Percentiles rank a stretch among this genome's conserved stretches.
phyloP scores from a whole-genome alignment of 2,113 vertebrate genomes.

The Gnathonemus echidnorhynchus region DNA sequence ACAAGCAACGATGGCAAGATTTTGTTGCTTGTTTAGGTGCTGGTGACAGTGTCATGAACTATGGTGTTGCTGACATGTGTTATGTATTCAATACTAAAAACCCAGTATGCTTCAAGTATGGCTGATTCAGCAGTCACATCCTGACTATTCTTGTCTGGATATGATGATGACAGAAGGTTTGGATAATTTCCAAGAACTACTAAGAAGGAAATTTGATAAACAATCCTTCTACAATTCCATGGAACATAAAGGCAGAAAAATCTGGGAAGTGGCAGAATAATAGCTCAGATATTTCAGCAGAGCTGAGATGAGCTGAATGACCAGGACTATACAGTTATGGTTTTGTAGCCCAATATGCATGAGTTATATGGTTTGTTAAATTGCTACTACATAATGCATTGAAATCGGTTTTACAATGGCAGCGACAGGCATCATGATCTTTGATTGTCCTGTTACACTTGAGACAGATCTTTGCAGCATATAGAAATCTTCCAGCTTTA shows the following conservation, averaged over 20 bases:
- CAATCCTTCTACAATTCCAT: background rate
- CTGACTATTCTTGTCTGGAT: background rate
- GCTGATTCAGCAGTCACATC: background rate
- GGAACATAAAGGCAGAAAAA: background rate
- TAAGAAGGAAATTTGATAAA: background rate
- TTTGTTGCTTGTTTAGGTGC: background rate
- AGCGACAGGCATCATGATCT: background rate
- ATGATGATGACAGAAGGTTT: background rate
- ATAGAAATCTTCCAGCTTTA: background rate
- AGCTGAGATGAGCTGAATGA: background rate
- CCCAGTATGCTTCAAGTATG: background rate
- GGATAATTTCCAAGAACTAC: background rate
- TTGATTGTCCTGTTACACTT: background rate
- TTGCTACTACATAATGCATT: background rate
- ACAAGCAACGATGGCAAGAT: background rate
- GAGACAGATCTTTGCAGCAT: background rate
- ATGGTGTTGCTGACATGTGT: background rate
- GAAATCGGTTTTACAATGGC: background rate
- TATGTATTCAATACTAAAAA: background rate
- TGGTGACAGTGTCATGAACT: background rate
- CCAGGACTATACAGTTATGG: background rate
- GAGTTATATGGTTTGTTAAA: background rate
- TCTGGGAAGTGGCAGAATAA: background rate
- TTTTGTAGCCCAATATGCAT: background rate
- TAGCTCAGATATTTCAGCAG: background rate